phyloP scores from a whole-genome alignment of 2,888 invertebrate genomes.

The Himalopsyche tibetana region DNA sequence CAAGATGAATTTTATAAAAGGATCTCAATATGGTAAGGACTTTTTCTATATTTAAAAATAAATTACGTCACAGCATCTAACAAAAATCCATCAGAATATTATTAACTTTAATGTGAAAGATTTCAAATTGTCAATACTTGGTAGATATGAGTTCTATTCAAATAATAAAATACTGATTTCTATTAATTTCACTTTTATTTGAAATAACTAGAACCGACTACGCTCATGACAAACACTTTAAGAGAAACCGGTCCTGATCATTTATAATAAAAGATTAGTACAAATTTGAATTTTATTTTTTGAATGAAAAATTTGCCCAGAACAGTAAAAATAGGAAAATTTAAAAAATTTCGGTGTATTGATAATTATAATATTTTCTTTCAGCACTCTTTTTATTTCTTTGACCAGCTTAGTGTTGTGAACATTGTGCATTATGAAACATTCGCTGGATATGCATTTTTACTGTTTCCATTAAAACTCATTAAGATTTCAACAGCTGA shows the following conservation, averaged over 20 bases:
- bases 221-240: no score
- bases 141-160: no score
- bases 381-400: neutral
- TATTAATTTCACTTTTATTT: no score
- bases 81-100: neutral
- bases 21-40: slow-evolving; percentile 31
- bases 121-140: no score
- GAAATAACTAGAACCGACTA: no score
- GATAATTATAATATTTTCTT: neutral
- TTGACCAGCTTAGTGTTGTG: neutral
- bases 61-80: neutral
- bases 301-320: no score
- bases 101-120: no score
- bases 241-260: no score
- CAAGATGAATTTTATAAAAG: neutral
- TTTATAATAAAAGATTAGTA: no score
- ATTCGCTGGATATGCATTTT: slow-evolving; percentile 1
- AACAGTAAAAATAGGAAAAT: neutral
- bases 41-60: neutral
- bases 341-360: neutral
- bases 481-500: slow-evolving; percentile 41
- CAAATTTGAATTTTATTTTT: no score
- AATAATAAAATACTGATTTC: no score
- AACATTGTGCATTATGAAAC: neutral
- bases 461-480: slow-evolving; percentile 31